Evolutionary conservation across 1,140 invertebrate species (phyloP).

Genomic region (Drosophila funebris): DNA sequence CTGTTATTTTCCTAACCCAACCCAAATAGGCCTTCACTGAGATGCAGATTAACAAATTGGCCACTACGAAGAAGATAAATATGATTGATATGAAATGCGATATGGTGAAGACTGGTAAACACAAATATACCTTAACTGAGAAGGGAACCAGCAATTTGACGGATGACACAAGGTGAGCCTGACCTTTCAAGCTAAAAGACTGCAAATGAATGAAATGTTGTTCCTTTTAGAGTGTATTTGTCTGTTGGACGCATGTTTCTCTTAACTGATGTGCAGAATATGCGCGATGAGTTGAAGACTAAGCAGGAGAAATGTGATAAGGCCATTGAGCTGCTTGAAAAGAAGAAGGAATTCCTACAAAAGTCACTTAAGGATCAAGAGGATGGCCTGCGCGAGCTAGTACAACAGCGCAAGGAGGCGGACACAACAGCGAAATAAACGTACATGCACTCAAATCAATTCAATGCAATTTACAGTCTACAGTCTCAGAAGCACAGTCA

Average conservation of each 20-base stretch:
- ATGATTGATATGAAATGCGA: slow-evolving; percentile 82
- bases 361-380: slow-evolving; percentile 82
- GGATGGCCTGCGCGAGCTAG: slow-evolving; percentile 77
- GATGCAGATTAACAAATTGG: slow-evolving; percentile 83
- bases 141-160: slow-evolving; percentile 72
- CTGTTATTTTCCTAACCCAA: neutral
- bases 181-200: neutral
- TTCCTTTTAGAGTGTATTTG: slow-evolving; percentile 65
- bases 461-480: neutral
- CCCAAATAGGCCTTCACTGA: slow-evolving; percentile 77
- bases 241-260: slow-evolving; percentile 83
- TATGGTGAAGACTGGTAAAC: slow-evolving; percentile 79
- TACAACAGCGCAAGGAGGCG: slow-evolving; percentile 79
- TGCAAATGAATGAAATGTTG: neutral
- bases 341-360: slow-evolving; percentile 78
- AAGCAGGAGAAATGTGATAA: slow-evolving; percentile 82
- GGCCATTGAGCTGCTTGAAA: slow-evolving; percentile 71
- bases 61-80: slow-evolving; percentile 82
- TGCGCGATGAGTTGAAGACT: slow-evolving; percentile 69
- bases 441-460: neutral
- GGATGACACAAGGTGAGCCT: slow-evolving; percentile 65
- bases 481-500: neutral
- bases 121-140: slow-evolving; percentile 79
- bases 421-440: slow-evolving; percentile 58
- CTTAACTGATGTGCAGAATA: slow-evolving; percentile 74